Evolutionary conservation across 2,888 invertebrate species (phyloP).

Genomic region (Papilio protenor): DNA sequence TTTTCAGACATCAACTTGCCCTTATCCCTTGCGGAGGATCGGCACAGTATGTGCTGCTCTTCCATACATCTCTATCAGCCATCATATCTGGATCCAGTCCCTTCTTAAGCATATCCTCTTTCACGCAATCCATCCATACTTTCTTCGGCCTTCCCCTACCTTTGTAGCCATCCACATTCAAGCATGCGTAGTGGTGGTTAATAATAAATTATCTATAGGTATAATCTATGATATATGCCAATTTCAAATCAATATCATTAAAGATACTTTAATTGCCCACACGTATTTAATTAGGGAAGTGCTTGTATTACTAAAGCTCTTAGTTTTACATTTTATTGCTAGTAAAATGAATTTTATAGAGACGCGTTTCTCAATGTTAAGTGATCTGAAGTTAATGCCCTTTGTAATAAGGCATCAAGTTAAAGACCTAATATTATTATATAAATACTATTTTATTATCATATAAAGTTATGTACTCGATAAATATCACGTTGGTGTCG

Average conservation of each 20-base stretch:
- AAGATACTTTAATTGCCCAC: slow-evolving; percentile 24
- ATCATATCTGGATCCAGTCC: no score
- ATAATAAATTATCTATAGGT: no score
- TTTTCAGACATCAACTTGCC: no score
- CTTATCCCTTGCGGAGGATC: no score
- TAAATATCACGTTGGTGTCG: not conserved
- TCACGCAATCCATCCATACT: no score
- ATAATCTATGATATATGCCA: not conserved
- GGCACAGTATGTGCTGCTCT: no score
- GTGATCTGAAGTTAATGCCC: not conserved
- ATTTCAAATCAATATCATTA: slow-evolving; percentile 1
- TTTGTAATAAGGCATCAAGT: slow-evolving; percentile 24
- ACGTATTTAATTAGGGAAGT: slow-evolving; percentile 33
- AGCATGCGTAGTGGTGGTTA: no score
- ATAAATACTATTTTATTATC: slow-evolving; percentile 4
- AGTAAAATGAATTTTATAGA: slow-evolving; percentile 33
- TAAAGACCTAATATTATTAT: not conserved
- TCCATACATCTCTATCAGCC: no score
- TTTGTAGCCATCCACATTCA: no score
- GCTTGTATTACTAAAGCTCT: slow-evolving; percentile 3
- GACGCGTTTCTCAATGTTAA: slow-evolving; percentile 1
- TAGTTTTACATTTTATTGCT: slow-evolving; percentile 29
- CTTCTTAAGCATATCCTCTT: no score
- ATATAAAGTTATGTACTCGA: slow-evolving; percentile 4
- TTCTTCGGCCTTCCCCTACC: no score